Evolutionary conservation across 2,888 invertebrate genomes (phyloP).

Genomic region (Melieria picta): DNA sequence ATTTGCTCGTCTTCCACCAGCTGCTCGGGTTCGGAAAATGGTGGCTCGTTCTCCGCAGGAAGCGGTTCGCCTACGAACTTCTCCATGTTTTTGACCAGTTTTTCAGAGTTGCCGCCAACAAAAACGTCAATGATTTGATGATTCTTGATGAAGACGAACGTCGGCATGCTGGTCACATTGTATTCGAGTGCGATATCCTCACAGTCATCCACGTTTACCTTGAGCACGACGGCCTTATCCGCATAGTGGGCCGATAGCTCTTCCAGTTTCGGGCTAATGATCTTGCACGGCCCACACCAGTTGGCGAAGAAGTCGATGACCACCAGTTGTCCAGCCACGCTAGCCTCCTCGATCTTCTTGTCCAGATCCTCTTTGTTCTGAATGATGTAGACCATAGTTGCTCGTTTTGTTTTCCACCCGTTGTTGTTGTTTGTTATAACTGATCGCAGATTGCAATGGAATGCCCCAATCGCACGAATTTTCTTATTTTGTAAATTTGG

Average conservation of each 20-base stretch:
- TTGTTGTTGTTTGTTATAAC: too few species aligned
- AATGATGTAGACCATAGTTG: slow-evolving; percentile 56
- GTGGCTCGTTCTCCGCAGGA: slow-evolving; percentile 1
- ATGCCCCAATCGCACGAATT: neutral
- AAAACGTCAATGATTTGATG: slow-evolving; percentile 76
- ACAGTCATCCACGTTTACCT: slow-evolving; percentile 87
- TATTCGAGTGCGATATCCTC: slow-evolving; percentile 83
- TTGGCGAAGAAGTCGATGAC: slow-evolving; percentile 90
- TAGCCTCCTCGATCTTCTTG: slow-evolving; percentile 75
- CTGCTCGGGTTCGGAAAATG: slow-evolving; percentile 4
- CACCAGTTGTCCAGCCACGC: slow-evolving; percentile 74
- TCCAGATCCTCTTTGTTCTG: slow-evolving; percentile 71
- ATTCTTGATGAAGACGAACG: slow-evolving; percentile 85
- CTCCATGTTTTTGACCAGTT: slow-evolving; percentile 72
- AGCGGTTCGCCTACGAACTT: slow-evolving; percentile 64
- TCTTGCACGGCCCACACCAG: slow-evolving; percentile 93
- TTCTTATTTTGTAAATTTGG: slow-evolving; percentile 11
- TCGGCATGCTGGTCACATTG: slow-evolving; percentile 87
- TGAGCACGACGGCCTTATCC: slow-evolving; percentile 69
- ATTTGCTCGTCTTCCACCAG: slow-evolving; percentile 4
- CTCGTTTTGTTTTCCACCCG: neutral
- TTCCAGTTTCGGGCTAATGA: slow-evolving; percentile 83
- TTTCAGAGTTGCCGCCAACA: slow-evolving; percentile 81
- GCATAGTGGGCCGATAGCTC: slow-evolving; percentile 73
- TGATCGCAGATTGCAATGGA: neutral